These are phyloP conservation scores for Melanotaenia maccullochi DNA, from an alignment of 2,797 vertebrate genomes.

Conservation along the genomic window DNA sequence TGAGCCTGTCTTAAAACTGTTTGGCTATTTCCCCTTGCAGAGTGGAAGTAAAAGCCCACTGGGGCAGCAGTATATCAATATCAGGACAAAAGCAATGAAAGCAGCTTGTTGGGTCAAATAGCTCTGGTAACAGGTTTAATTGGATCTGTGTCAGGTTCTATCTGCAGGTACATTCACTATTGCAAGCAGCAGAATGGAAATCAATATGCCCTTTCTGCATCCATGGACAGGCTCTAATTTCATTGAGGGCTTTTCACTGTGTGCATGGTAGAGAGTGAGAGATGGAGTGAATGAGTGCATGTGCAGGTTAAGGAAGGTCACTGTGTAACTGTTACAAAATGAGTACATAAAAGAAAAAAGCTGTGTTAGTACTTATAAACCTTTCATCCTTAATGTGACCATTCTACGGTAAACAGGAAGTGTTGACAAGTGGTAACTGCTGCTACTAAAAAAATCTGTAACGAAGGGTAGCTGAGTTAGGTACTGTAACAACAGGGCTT, in stretches of 20 bases:
- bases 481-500: neutral
- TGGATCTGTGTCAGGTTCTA: constrained; percentile 70
- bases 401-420: neutral
- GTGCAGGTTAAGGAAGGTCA: constrained; percentile 63
- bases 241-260: constrained; percentile 38
- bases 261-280: neutral
- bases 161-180: constrained; percentile 58
- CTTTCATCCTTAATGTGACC: constrained; percentile 1
- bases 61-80: constrained; percentile 51
- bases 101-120: constrained; percentile 69
- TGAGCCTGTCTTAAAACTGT: constrained; percentile 14
- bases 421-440: neutral
- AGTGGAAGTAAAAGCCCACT: constrained; percentile 6
- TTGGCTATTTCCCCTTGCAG: neutral
- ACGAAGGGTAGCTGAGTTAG: neutral
- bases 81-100: constrained; percentile 64
- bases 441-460: neutral
- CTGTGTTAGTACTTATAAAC: constrained; percentile 4
- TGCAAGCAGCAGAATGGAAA: constrained; percentile 58
- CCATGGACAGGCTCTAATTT: constrained; percentile 53
- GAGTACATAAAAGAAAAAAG: neutral
- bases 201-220: constrained; percentile 66
- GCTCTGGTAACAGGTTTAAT: constrained; percentile 71
- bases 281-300: constrained; percentile 9
- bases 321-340: constrained; percentile 30